phyloP scores from a whole-genome alignment of 2,888 invertebrate genomes.

The Trichogramma evanescens region DNA sequence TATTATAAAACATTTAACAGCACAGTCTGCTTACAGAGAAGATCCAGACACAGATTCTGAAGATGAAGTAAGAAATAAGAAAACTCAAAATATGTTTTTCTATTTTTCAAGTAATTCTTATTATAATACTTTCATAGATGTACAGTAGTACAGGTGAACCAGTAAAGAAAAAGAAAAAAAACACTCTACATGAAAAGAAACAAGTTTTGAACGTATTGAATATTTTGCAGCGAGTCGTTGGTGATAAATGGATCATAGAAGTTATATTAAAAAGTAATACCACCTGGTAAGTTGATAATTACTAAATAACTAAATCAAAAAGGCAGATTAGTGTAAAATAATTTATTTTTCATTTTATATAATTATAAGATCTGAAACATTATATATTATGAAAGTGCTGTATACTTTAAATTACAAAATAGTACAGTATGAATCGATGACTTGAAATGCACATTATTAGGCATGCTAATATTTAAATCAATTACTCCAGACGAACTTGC shows the following conservation, averaged over 20 bases:
- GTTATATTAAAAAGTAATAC: slow-evolving; percentile 35
- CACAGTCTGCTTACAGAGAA: slow-evolving; percentile 26
- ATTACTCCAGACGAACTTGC: too few species aligned
- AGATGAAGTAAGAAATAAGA: slow-evolving; percentile 31
- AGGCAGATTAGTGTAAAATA: background rate
- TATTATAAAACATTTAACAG: slow-evolving; percentile 28
- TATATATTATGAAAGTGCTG: too few species aligned
- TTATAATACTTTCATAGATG: slow-evolving; percentile 26
- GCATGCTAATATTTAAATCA: too few species aligned
- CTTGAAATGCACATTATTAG: too few species aligned
- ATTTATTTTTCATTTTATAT: slow-evolving; percentile 14
- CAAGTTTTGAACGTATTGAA: slow-evolving; percentile 25
- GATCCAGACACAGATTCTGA: slow-evolving; percentile 30
- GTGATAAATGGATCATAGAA: slow-evolving; percentile 43
- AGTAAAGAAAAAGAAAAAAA: slow-evolving; percentile 13
- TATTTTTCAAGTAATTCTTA: slow-evolving; percentile 4
- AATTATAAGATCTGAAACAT: background rate
- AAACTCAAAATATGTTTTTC: background rate
- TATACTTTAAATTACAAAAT: too few species aligned
- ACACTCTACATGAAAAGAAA: slow-evolving; percentile 1
- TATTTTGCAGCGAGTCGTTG: slow-evolving; percentile 39
- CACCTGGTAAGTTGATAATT: slow-evolving; percentile 34
- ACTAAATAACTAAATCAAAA: slow-evolving; percentile 1
- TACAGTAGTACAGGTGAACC: slow-evolving; percentile 33
- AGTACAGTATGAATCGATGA: too few species aligned